A percentile compares a stretch with the other conserved stretches of the same genome.
These are phyloP conservation scores for Procavia capensis DNA, from an alignment of 2,113 vertebrate genomes.

Conservation along the genomic window DNA sequence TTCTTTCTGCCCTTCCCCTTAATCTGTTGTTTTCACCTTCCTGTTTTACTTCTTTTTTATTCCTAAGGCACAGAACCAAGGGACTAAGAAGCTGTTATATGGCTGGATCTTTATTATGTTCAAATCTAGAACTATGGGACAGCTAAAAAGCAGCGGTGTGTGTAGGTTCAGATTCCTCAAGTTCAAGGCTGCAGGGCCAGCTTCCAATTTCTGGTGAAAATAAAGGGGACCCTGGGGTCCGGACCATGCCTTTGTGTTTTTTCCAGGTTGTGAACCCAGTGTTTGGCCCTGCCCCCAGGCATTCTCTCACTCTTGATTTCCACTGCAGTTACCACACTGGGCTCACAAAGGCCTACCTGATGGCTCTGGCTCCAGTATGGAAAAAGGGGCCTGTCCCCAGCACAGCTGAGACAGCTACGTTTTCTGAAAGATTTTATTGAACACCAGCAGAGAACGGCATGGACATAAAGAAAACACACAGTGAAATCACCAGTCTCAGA, in stretches of 20 bases:
- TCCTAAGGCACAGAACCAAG: slow-evolving; percentile 44
- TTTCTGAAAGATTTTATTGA: slow-evolving; percentile 42
- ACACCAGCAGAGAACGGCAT: background rate
- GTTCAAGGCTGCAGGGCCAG: background rate
- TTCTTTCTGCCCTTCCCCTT: background rate
- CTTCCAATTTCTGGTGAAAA: background rate
- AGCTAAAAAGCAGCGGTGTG: slow-evolving; percentile 46
- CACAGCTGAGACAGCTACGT: background rate
- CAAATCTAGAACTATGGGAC: slow-evolving; percentile 54
- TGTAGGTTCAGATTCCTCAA: slow-evolving; percentile 53
- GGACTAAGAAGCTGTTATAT: slow-evolving; percentile 48
- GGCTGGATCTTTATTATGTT: background rate
- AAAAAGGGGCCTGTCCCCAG: background rate
- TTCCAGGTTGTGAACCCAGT: background rate
- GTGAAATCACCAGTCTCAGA: background rate
- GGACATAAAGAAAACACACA: background rate
- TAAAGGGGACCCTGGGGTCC: background rate
- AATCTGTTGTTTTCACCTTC: slow-evolving; percentile 54
- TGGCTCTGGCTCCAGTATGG: background rate
- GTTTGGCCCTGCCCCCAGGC: background rate
- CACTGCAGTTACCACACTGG: background rate
- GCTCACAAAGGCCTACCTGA: background rate
- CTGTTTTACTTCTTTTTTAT: slow-evolving; percentile 49
- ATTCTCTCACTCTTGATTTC: background rate
- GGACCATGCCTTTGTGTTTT: background rate